Base-by-base conservation (phyloP, 1,140 invertebrate species). In the Lordiphosa clarofinis region DNA sequence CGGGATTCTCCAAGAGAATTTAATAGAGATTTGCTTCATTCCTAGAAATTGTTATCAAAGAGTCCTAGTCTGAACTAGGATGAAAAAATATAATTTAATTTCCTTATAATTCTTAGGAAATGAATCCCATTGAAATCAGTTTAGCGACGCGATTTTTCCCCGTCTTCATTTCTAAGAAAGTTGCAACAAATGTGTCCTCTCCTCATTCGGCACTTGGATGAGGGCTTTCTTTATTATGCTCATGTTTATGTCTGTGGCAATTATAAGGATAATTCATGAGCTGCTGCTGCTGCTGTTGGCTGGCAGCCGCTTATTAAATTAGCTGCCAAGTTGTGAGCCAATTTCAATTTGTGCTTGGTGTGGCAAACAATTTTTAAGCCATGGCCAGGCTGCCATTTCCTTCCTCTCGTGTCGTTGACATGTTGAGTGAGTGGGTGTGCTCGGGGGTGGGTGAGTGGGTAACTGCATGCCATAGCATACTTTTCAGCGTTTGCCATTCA, bases 311-410 rank as follows among this genome's bases (percentile, higher is more conserved):
- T 31, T 71, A 81, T 81, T 81, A 81, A 74, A 81, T 81, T 74
- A 81, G 75, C 75, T 81, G 75, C 57, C 75, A 81, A 81, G 52
- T 67, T 74, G 61, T 62, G 71, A 66, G 71, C 75, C 61, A 81
- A 79, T 81, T 79, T 79, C 66, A 70, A 79, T 79, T 79, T 81
- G 65, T 62, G 64, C 42, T 57, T 48, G 19, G 38, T 55, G 49
- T 52, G 40, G 37, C 40, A 47, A 50, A 57, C 61, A 61, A 44
- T 72, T 58, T 69, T 65, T 62, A 64, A 63, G 60, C 58, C 60
- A 43, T 48, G 56, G 43, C 46, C 39, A 21, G 13, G 33, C 54
- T 48, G 36, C 9, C 37, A 5, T 39, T 46, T 47, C 40, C 24
- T 43, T 31, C 7, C 33, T 37, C 40, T 39, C 56, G 60, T 79